Evolutionary conservation across 2,797 vertebrate genomes (phyloP).

Genomic region (Microhierax caerulescens): DNA sequence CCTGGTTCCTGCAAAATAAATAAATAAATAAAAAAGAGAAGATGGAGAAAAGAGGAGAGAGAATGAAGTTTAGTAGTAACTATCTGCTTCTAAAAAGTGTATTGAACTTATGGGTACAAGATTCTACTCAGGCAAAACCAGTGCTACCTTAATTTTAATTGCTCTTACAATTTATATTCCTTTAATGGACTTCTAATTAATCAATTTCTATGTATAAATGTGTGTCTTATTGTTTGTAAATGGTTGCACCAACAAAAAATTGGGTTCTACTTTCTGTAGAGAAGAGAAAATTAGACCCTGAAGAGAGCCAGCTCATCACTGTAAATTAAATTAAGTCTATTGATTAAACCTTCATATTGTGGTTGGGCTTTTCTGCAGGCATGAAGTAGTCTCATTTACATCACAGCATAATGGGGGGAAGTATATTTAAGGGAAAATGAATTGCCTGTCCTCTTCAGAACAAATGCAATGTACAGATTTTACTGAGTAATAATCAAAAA

Average conservation of each 20-base stretch:
- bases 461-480: neutral
- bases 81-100: neutral
- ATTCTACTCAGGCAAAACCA: neutral
- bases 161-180: neutral
- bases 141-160: neutral
- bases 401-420: neutral
- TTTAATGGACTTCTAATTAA: neutral
- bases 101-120: neutral
- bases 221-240: neutral
- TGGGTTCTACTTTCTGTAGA: neutral
- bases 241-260: neutral
- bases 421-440: neutral
- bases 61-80: neutral
- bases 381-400: neutral
- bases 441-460: neutral
- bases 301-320: neutral
- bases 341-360: slow-evolving; percentile 14
- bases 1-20: neutral
- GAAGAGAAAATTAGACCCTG: slow-evolving; percentile 1
- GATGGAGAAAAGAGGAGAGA: neutral
- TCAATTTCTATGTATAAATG: neutral
- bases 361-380: neutral
- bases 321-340: slow-evolving; percentile 33
- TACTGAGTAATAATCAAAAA: neutral
- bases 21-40: neutral